Conservation (phyloP, 1,140 invertebrate genomes). For the Protaetia brevitarsis region DNA sequence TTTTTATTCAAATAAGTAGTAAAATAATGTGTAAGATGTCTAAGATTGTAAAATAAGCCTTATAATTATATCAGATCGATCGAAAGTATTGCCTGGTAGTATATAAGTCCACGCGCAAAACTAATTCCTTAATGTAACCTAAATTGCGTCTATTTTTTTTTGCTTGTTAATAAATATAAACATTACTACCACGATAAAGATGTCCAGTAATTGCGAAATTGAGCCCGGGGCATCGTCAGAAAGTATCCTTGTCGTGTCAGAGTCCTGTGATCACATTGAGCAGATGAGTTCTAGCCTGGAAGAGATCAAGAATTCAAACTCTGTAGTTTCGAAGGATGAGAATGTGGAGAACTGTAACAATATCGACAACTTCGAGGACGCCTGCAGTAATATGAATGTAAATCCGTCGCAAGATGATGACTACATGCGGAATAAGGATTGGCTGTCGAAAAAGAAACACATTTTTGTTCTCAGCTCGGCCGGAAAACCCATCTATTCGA, state of each 20-base stretch:
- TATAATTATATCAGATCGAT: neutral
- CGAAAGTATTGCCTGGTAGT: neutral
- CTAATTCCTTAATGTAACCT: conserved; percentile 15
- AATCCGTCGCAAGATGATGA: conserved; percentile 48
- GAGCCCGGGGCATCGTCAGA: conserved; percentile 56
- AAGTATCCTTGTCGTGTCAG: conserved; percentile 65
- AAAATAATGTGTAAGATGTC: neutral
- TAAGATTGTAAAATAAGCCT: neutral
- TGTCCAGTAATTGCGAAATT: conserved; percentile 36
- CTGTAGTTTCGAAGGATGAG: conserved; percentile 43
- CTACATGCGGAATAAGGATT: conserved; percentile 62
- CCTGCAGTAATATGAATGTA: conserved; percentile 27
- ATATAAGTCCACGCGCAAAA: neutral
- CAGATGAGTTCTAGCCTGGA: conserved; percentile 62
- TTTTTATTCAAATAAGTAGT: neutral
- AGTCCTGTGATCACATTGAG: conserved; percentile 68
- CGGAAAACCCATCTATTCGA: conserved; percentile 94
- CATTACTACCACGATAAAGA: conserved; percentile 19
- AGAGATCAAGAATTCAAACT: conserved; percentile 52
- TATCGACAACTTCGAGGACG: conserved; percentile 39
- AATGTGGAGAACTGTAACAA: conserved; percentile 50
- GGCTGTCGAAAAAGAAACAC: conserved; percentile 83
- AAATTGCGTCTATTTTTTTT: neutral
- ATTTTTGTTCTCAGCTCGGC: conserved; percentile 92
- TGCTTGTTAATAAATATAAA: neutral